A percentile compares a stretch with the other conserved stretches of the same genome.
Conservation (phyloP, 1,140 invertebrate genomes). For the Drosophila rufa region DNA sequence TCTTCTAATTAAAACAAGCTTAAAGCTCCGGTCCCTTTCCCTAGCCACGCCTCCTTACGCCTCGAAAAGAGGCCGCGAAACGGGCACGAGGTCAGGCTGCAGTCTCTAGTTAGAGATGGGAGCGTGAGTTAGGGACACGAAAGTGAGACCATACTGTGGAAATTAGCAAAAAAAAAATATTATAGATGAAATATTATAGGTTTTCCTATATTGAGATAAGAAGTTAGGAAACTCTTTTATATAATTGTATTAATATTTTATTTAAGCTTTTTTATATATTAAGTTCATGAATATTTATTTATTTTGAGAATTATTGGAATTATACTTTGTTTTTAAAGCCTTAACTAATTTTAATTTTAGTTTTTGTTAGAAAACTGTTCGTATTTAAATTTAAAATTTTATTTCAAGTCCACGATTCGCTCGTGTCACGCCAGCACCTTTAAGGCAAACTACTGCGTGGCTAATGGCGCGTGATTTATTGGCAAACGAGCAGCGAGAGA, state of each 20-base stretch:
- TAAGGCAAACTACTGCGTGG: conserved; percentile 42
- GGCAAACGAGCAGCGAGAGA: conserved; percentile 52
- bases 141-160: background rate
- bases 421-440: conserved; percentile 36
- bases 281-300: too few relatives aligned
- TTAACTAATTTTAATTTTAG: too few relatives aligned
- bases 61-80: conserved; percentile 45
- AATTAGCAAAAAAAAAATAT: background rate
- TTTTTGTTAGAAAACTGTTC: too few relatives aligned
- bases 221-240: too few relatives aligned
- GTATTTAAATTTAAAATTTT: background rate
- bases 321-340: too few relatives aligned
- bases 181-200: too few relatives aligned
- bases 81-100: conserved; percentile 60
- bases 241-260: too few relatives aligned
- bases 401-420: background rate
- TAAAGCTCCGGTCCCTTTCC: conserved; percentile 54
- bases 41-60: conserved; percentile 32
- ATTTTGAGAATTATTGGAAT: too few relatives aligned
- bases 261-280: too few relatives aligned
- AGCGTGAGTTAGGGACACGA: background rate
- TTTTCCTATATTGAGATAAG: too few relatives aligned
- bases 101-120: conserved; percentile 1
- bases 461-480: conserved; percentile 82
- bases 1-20: conserved; percentile 84